phyloP scores from a whole-genome alignment of 2,113 vertebrate genomes.

The Struthio camelus region DNA sequence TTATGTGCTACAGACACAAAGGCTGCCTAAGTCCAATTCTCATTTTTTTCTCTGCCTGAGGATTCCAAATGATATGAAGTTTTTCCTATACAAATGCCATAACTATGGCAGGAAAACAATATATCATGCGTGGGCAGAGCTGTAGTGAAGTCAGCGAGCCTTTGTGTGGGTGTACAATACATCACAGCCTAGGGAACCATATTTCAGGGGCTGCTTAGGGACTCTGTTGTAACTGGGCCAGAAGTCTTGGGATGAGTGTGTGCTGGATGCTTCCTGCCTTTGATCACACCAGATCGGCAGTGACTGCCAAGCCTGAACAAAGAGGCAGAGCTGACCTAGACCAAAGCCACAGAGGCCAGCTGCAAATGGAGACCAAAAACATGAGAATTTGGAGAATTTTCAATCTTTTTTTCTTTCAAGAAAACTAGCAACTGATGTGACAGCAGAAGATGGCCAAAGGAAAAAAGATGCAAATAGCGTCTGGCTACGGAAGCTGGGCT shows the following conservation, averaged over 20 bases:
- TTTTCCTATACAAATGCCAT: not conserved
- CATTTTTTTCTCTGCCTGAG: not conserved
- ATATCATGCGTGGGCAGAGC: not conserved
- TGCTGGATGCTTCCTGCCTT: slow-evolving; percentile 52
- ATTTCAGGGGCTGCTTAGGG: not conserved
- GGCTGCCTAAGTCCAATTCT: not conserved
- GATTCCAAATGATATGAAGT: not conserved
- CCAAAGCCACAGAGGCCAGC: not conserved
- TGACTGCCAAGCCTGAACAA: slow-evolving; percentile 35
- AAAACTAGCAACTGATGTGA: not conserved
- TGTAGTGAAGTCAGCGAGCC: not conserved
- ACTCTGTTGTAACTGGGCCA: not conserved
- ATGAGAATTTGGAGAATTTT: not conserved
- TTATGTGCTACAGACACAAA: not conserved
- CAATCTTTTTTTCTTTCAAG: not conserved
- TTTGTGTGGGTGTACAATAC: slow-evolving; percentile 4
- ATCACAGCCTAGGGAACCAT: not conserved
- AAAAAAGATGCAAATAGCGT: not conserved
- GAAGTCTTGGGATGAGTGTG: not conserved
- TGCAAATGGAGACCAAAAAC: not conserved
- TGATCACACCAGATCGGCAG: not conserved
- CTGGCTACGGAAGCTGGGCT: not conserved
- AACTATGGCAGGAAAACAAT: not conserved
- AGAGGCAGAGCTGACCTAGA: not conserved
- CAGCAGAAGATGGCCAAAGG: not conserved